Percentiles rank a stretch among this genome's conserved stretches.
These are phyloP conservation scores for Macropodus opercularis DNA, from an alignment of 2,797 vertebrate genomes.

Conservation along the genomic window DNA sequence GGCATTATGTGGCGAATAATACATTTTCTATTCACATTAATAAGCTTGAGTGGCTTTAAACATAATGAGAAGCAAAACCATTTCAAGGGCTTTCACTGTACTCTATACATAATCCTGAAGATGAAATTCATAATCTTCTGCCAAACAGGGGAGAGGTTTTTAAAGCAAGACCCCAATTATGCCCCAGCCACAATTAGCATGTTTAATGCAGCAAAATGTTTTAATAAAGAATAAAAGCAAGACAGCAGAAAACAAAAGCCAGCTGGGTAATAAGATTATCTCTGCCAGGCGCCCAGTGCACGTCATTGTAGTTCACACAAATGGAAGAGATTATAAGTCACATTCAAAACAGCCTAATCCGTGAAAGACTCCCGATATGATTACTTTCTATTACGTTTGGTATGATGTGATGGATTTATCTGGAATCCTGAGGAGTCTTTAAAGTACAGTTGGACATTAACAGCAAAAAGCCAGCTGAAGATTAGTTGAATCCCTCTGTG, in stretches of 20 bases:
- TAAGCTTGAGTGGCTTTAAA: slow-evolving; percentile 79
- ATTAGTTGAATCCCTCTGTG: slow-evolving; percentile 74
- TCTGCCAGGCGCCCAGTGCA: slow-evolving; percentile 72
- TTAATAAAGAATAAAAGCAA: slow-evolving; percentile 82
- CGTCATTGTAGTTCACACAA: slow-evolving; percentile 79
- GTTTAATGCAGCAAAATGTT: slow-evolving; percentile 82
- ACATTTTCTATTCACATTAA: slow-evolving; percentile 77
- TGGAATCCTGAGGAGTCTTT: slow-evolving; percentile 74
- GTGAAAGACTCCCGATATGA: slow-evolving; percentile 80
- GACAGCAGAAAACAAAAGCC: slow-evolving; percentile 80
- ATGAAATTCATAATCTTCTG: slow-evolving; percentile 84
- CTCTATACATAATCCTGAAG: slow-evolving; percentile 79
- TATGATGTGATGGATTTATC: slow-evolving; percentile 73
- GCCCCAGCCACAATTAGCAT: slow-evolving; percentile 78
- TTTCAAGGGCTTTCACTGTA: slow-evolving; percentile 78
- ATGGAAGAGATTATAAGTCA: slow-evolving; percentile 79
- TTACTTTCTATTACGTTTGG: slow-evolving; percentile 78
- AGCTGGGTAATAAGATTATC: slow-evolving; percentile 84
- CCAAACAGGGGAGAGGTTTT: slow-evolving; percentile 78
- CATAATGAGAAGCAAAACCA: slow-evolving; percentile 78
- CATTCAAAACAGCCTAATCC: slow-evolving; percentile 81
- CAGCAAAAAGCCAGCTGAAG: slow-evolving; percentile 72
- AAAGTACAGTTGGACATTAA: slow-evolving; percentile 74
- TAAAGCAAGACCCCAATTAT: slow-evolving; percentile 82
- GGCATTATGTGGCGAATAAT: slow-evolving; percentile 64